A percentile compares a stretch with the other conserved stretches of the same genome.
Evolutionary conservation across 2,888 invertebrate species (phyloP).

Genomic region (Schizotus pectinicornis): DNA sequence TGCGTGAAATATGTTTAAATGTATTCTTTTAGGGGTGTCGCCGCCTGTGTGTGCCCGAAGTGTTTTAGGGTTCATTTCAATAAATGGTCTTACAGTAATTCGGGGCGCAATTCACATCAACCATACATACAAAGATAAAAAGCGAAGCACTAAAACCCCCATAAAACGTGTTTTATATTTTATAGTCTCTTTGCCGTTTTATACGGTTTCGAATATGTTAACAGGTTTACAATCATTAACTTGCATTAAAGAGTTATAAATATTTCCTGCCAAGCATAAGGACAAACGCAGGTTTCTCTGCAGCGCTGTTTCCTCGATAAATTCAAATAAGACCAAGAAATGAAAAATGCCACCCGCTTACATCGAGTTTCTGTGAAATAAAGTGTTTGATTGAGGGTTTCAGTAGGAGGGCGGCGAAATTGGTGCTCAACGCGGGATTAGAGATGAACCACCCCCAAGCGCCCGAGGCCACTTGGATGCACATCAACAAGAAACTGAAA

Average conservation of each 20-base stretch:
- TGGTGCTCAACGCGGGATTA: conserved; percentile 15
- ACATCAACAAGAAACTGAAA: conserved; percentile 10
- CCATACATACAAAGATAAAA: conserved; percentile 18
- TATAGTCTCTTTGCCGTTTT: conserved; percentile 15
- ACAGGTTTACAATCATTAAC: conserved; percentile 28
- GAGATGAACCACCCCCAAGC: conserved; percentile 17
- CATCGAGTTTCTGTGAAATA: too few relatives aligned
- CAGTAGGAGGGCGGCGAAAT: too few relatives aligned
- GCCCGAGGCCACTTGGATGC: conserved; percentile 23
- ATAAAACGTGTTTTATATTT: conserved; percentile 26
- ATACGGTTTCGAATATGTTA: conserved; percentile 11
- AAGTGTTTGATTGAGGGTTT: too few relatives aligned
- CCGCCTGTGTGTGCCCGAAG: conserved; percentile 8
- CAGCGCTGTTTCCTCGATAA: neutral
- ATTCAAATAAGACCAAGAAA: conserved; percentile 6
- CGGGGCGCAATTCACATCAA: conserved; percentile 19
- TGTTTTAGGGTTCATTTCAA: conserved; percentile 25
- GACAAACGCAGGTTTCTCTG: neutral
- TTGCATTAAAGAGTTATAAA: conserved; percentile 4
- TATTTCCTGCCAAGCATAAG: too few relatives aligned
- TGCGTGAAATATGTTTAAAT: conserved; percentile 48
- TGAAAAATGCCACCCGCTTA: too few relatives aligned
- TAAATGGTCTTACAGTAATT: conserved; percentile 22
- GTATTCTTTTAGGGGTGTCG: conserved; percentile 34
- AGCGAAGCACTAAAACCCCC: conserved; percentile 21